Base-by-base conservation (phyloP, 2,888 invertebrate species). In the Coelopa pilipes region DNA sequence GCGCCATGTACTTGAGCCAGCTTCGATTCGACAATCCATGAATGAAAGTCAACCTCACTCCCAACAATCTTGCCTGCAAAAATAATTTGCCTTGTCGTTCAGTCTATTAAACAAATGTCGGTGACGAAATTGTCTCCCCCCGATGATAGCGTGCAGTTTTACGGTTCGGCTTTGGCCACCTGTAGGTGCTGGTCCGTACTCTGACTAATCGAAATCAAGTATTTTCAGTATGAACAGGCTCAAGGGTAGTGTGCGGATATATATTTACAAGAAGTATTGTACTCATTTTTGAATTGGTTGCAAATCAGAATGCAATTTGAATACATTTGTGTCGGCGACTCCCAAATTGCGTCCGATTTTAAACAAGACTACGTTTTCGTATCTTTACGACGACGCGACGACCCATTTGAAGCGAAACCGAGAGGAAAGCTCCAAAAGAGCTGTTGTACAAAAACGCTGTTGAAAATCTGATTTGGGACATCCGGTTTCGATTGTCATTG, bases 401-500 rank as follows among this genome's bases (percentile, higher is more conserved):
- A 10, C 46, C 47, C 65, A 65, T 46, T 65, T 45, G 63, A 45
- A 34, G 34, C 60, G 7, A 11, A 45, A 62, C 10, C 13, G 24
- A 11, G 15, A 62, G 34, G n/a, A 62, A 45, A 1, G 15, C 4
- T 34, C 45, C 24, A 62, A 4, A 62, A 62, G 4, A 62, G 12
- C n/a, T n/a, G n/a, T n/a, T n/a, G n/a, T 34, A 24, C 21, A 45
- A 24, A 47, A n/a, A 65, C n/a, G n/a, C 0, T 10, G 47, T 65
- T 47, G 45, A 83, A 84, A 85, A 85, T 85, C 86, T 84, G 86
- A 86, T 86, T 84, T 85, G 85, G 84, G 81, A 86, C 86, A 86
- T 86, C 86, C 86, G 86, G 86, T 86, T 84, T 86, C 83, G 84
- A 85, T 84, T 84, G 85, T 84, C 85, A 83, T 84, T 83, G 82